A percentile compares a stretch with the other conserved stretches of the same genome.
Evolutionary conservation across 2,113 vertebrate genomes (phyloP).

Genomic region (Acanthochromis polyacanthus): DNA sequence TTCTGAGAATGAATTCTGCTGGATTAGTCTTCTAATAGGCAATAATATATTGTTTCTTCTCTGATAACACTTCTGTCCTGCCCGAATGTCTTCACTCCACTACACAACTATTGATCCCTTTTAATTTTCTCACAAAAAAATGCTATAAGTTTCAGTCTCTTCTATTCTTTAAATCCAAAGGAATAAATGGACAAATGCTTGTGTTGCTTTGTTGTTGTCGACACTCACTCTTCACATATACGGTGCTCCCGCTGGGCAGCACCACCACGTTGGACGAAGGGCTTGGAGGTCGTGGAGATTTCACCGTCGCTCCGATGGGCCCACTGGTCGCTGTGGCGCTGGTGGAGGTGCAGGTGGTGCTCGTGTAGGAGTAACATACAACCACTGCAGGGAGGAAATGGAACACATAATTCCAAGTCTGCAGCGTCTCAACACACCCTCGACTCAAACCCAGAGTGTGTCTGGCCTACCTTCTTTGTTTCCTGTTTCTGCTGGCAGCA

Average conservation of each 20-base stretch:
- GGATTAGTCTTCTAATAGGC: no score
- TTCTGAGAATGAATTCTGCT: no score
- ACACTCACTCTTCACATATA: constrained; percentile 97
- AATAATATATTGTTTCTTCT: no score
- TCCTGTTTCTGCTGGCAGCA: constrained; percentile 94
- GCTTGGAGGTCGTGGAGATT: constrained; percentile 94
- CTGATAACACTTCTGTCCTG: no score
- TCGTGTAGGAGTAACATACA: constrained; percentile 98
- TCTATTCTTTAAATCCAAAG: no score
- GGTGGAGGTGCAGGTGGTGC: constrained; percentile 94
- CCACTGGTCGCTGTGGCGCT: constrained; percentile 90
- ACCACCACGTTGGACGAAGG: constrained; percentile 98
- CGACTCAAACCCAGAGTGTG: not conserved
- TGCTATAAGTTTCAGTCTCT: no score
- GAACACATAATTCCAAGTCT: not conserved
- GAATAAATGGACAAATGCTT: no score
- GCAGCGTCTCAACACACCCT: not conserved
- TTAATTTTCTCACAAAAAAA: no score
- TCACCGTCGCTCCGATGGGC: constrained; percentile 88
- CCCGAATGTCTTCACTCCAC: no score
- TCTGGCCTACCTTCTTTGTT: constrained; percentile 93
- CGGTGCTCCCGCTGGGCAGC: constrained; percentile 97
- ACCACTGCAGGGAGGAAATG: constrained; percentile 85
- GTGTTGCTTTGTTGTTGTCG: not conserved
- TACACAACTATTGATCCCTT: no score